phyloP scores from a whole-genome alignment of 2,113 vertebrate species.

The Cyanoderma ruficeps region DNA sequence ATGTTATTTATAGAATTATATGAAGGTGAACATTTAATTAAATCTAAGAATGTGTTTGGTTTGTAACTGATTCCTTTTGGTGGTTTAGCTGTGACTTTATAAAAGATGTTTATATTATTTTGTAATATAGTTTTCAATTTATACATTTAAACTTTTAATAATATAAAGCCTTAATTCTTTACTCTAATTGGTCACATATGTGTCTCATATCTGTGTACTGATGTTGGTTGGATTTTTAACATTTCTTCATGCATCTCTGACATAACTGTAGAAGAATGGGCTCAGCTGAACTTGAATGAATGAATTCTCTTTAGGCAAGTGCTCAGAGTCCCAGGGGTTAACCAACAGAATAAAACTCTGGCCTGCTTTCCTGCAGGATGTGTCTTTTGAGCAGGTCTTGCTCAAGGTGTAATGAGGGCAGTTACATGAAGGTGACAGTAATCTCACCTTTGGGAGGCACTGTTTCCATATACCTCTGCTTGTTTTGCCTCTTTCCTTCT shows the following conservation, averaged over 20 bases:
- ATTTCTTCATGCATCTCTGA: neutral
- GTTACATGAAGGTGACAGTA: neutral
- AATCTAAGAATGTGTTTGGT: neutral
- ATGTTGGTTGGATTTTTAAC: neutral
- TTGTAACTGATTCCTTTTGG: neutral
- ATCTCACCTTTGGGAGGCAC: neutral
- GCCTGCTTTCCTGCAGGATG: neutral
- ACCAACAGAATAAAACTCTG: neutral
- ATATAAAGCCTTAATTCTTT: neutral
- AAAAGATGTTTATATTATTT: neutral
- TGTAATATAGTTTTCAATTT: neutral
- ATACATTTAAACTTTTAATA: neutral
- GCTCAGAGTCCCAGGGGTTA: neutral
- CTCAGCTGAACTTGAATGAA: neutral
- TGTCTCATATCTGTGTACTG: neutral
- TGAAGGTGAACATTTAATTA: neutral
- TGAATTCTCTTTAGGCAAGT: neutral
- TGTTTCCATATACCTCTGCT: neutral
- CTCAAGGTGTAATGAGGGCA: neutral
- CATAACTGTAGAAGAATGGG: neutral
- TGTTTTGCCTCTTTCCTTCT: neutral
- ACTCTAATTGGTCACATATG: fast-evolving
- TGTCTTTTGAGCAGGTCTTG: neutral
- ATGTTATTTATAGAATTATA: neutral
- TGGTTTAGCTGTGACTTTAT: neutral